Base-by-base conservation (phyloP, 2,113 vertebrate species). In the Ivindomyrus marchei region DNA sequence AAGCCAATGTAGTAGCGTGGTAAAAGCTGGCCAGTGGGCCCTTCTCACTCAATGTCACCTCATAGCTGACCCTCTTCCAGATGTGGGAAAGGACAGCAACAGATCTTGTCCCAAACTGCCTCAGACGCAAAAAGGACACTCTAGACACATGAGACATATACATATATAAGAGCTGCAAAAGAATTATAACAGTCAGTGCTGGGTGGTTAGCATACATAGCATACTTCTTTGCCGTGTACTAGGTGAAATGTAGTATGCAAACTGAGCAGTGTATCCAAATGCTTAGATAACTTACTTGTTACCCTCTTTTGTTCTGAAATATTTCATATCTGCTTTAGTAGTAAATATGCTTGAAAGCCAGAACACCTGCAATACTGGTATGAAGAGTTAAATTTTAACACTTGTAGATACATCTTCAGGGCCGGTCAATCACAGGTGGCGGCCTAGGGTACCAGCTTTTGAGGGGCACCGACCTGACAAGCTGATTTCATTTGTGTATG, bases 1-100 rank as follows among this genome's bases (percentile, higher is more conserved):
- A 80, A 80, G 17, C 31, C 70, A 39, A 15, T 77, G 70, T 77
- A 77, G 70, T 39, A 21, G 31, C 4, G 1, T 80, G 31, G 36
- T 80, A 7, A 42, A 42, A 19, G 36, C 31, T 39, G 31, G 70
- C 1, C 58, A 27, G n/a, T 42, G 36, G 74, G 13, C 36, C 15
- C 13, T n/a, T 17, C 70, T 39, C 31, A 17, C 36, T 42, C 70
- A 77, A 4, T 39, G 31, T 77, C 80, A 19, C 36, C 19, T 70
- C 46, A 87, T 39, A 13, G 4, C 87, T 89, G 77, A 80, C 86
- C 49, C 90, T 27, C 47, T 88, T 86, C 62, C 24, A 42, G 39
- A 83, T 42, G 36, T 88, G 86, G 15, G 13, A 19, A 66, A 17
- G 70, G 45, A n/a, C 39, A 11, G 50, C 85, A 49, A 88, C 85